Percentiles rank a stretch among this genome's conserved stretches.
Evolutionary conservation across 2,797 vertebrate species (phyloP).

Genomic region (Synanceia verrucosa): DNA sequence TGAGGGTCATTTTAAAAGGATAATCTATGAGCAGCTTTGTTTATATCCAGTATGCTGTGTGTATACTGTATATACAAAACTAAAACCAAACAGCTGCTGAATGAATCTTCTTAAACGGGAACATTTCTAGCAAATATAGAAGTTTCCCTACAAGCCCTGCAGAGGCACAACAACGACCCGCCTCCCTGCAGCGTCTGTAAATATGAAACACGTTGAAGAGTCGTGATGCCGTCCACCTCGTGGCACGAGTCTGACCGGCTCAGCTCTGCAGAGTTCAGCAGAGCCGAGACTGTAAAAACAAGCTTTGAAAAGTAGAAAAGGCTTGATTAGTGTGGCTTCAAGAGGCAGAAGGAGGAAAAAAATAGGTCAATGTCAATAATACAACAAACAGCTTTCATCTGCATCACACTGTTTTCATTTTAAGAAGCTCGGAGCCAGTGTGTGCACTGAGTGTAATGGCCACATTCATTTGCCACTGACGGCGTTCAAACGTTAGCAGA

Average conservation of each 20-base stretch:
- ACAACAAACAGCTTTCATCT: slow-evolving; percentile 50
- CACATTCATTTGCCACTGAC: background rate
- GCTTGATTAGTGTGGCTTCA: slow-evolving; percentile 27
- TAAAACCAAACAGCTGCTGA: background rate
- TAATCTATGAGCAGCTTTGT: background rate
- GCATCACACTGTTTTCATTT: slow-evolving; percentile 21
- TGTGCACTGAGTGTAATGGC: background rate
- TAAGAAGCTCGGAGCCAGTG: slow-evolving; percentile 1
- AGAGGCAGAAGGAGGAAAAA: slow-evolving; percentile 33
- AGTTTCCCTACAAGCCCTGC: background rate
- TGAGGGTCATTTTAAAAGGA: background rate
- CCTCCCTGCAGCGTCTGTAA: background rate
- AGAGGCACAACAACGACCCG: background rate
- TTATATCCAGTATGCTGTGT: background rate
- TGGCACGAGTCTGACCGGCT: background rate
- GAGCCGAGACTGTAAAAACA: slow-evolving; percentile 22
- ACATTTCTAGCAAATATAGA: background rate
- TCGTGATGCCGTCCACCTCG: background rate
- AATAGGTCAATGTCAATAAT: slow-evolving; percentile 68
- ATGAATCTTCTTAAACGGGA: background rate
- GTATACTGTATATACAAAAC: background rate
- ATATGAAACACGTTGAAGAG: background rate
- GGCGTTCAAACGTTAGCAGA: background rate
- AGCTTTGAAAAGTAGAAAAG: slow-evolving; percentile 28
- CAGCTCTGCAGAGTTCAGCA: background rate